These are phyloP conservation scores for Cariama cristata DNA, from an alignment of 2,113 vertebrate species.

Conservation along the genomic window DNA sequence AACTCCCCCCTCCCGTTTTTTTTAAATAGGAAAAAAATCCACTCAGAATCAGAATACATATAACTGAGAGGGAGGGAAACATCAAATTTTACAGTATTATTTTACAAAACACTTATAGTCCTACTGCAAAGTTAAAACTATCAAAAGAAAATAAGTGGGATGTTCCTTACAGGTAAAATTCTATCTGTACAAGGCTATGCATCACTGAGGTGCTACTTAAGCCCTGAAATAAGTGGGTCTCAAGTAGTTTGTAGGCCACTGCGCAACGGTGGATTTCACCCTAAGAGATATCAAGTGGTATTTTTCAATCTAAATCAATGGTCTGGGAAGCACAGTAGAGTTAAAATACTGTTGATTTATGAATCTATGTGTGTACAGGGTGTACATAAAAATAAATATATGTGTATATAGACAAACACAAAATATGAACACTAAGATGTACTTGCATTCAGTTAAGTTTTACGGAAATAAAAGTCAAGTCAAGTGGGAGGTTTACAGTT, in stretches of 20 bases:
- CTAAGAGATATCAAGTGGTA: background rate
- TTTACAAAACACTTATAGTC: background rate
- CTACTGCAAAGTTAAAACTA: background rate
- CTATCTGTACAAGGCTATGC: background rate
- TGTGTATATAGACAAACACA: background rate
- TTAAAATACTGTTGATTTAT: background rate
- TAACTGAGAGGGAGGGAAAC: background rate
- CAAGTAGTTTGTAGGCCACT: background rate
- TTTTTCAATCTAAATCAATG: background rate
- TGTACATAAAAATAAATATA: background rate
- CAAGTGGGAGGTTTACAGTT: background rate
- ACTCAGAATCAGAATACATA: background rate
- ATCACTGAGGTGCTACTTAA: slow-evolving; percentile 30
- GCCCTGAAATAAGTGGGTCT: slow-evolving; percentile 25
- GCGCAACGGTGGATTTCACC: background rate
- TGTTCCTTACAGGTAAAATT: background rate
- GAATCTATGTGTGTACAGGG: background rate
- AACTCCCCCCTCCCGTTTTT: background rate
- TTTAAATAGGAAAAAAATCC: background rate
- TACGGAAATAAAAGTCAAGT: background rate
- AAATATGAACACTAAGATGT: background rate
- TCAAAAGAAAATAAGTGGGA: background rate
- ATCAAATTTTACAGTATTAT: background rate
- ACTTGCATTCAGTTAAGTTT: background rate
- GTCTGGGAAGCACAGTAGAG: background rate